Base-by-base conservation (phyloP, 2,113 vertebrate genomes). In the Rhabdomys dilectus region DNA sequence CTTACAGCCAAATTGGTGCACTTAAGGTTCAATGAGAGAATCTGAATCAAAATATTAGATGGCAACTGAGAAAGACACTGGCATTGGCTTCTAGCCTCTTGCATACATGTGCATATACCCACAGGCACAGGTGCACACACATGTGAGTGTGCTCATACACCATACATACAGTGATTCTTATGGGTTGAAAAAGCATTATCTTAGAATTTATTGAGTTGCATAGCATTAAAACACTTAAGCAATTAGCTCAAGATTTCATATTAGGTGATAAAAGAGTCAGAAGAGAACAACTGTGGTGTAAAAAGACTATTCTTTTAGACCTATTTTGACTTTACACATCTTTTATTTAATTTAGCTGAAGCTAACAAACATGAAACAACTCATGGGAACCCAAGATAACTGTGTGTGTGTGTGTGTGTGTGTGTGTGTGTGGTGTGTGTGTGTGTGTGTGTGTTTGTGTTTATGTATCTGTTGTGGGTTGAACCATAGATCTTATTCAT, bases 321-420 rank as follows among this genome's bases (percentile, higher is more conserved):
- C 72, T 24, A 89, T 45, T 93, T 70, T 64, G 17, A 88, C 62
- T 64, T 53, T 85, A 51, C 21, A 42, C 13, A 51, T 86, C 91
- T 81, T 73, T 93, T 34, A 34, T 92, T 39, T 77, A 86, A 93
- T 91, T 96, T 89, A 88, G n/a, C 77, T 51, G 60, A 51, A 95
- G 39, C 64, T 66, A 95, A 53, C 58, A 94, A 91, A 88, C 34
- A 82, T 45, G 56, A 95, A 94, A 70, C 42, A 92, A 97, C 45
- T 70, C n/a, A 70, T 72, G n/a, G 93, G 80, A 68, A 94, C 58
- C 53, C 88, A 62, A 68, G 89, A 60, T 31, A 76, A 96, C 6
- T 51, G 64, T 36, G 17, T 64, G 0, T 89, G 6, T 53, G 31
- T 56, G 36, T 36, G 51, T 73, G 36, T 51, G 21, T 88, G 31